Evolutionary conservation across 2,888 invertebrate genomes (phyloP), one percentile per base, ranked within the genome.

Genomic region (Leptothorax acervorum): DNA sequence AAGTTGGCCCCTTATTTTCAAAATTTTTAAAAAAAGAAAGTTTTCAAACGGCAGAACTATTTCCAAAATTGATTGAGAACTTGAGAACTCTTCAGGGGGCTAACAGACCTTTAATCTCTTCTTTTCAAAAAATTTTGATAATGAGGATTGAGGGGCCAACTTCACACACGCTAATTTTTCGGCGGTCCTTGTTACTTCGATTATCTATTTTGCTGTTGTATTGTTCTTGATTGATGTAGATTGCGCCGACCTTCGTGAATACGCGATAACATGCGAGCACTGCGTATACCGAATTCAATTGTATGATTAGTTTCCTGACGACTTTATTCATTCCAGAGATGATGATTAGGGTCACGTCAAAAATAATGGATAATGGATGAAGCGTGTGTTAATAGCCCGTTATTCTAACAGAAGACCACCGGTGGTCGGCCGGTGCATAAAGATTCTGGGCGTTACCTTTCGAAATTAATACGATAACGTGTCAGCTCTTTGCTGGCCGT

Each of bases 331-430:
- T 60, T 9, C 23, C 28, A 8, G 8, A 28, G 60, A 51, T 81
- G 45, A 78, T 78, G 45, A 78, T 78, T 78, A 60, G 18, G 48
- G 79, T 71, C 60, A 51, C 18, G 71, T 81, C 35, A 60, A 60
- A 71, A 39, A 51, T 60, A 79, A 70, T 57, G n/a, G 45, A 57
- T 68, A 79, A 70, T 57, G 55, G 12, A 12, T 35, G 45, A 60
- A 57, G 28, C 45, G 42, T 28, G 45, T 15, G 45, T 71, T 79
- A 68, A 60, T 60, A 48, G 23, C 2, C 9, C 9, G 35, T 8
- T 45, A 45, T 70, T 79, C 12, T 18, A 5, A 51, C 35, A n/a
- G 9, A 31, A 42, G n/a, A 15, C 2, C 39, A 78, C 11, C 11
- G n/a, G 0, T 23, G n/a, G 31, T 39, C 66, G 11, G 15, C 1